These are phyloP conservation scores for Adelognathus sp. DNA, from an alignment of 2,888 invertebrate genomes.

Conservation along the genomic window DNA sequence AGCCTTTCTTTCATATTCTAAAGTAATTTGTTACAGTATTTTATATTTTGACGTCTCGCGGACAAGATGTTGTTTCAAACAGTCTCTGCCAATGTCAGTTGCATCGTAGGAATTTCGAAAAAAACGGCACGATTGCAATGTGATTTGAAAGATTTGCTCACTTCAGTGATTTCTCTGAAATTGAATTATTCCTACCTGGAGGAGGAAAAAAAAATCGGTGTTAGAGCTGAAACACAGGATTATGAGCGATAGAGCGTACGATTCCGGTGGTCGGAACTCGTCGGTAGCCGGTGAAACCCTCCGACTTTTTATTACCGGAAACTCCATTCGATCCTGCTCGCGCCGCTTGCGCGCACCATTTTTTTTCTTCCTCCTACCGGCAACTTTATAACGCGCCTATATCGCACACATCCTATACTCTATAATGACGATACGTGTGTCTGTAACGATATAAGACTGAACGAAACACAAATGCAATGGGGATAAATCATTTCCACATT, in stretches of 20 bases:
- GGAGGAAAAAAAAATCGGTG: background rate
- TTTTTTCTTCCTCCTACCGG: background rate
- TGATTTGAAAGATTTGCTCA: too few species aligned
- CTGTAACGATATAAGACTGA: background rate
- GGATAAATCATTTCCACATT: background rate
- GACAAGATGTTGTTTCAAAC: background rate
- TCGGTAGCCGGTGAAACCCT: slow-evolving; percentile 33
- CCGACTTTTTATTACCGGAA: slow-evolving; percentile 42
- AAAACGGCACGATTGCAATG: too few species aligned
- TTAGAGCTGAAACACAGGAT: slow-evolving; percentile 3
- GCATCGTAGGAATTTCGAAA: background rate
- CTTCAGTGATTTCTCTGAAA: background rate
- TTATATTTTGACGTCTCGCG: background rate
- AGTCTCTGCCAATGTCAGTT: background rate
- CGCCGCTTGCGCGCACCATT: slow-evolving; percentile 20
- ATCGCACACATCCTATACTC: background rate
- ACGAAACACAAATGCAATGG: background rate
- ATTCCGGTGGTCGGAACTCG: slow-evolving; percentile 8
- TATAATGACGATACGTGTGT: background rate
- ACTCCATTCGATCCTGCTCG: slow-evolving; percentile 28
- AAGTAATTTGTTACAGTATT: background rate
- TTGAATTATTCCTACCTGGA: background rate
- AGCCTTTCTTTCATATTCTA: too few species aligned
- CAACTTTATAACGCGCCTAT: background rate
- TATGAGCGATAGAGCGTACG: slow-evolving; percentile 29